These are phyloP conservation scores for Bugula neritina DNA, from an alignment of 2,888 invertebrate genomes.

Conservation along the genomic window DNA sequence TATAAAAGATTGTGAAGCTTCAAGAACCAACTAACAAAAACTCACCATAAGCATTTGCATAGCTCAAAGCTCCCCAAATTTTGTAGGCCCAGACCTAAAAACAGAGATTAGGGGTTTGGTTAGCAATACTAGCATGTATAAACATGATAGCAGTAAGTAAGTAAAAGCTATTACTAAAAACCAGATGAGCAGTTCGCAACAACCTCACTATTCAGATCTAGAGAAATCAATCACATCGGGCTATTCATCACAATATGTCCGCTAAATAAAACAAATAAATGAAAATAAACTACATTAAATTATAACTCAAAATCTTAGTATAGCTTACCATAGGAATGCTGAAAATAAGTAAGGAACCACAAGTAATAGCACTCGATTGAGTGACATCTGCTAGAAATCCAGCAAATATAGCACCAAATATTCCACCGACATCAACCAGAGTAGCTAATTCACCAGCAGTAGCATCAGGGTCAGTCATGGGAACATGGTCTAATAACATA, in stretches of 20 bases:
- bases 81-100: slow-evolving; percentile 73
- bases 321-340: slow-evolving; percentile 77
- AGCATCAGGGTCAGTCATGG: not conserved
- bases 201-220: too few species aligned
- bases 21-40: slow-evolving; percentile 19
- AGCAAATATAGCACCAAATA: slow-evolving; percentile 75
- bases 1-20: too few species aligned
- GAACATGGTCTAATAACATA: not conserved
- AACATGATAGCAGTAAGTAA: too few species aligned
- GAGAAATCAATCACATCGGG: too few species aligned
- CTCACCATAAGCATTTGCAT: slow-evolving; percentile 38
- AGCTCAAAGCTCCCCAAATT: slow-evolving; percentile 61
- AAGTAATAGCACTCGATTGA: slow-evolving; percentile 80
- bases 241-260: too few species aligned
- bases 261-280: too few species aligned
- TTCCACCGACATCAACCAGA: slow-evolving; percentile 69
- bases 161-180: too few species aligned
- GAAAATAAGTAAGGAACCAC: slow-evolving; percentile 70
- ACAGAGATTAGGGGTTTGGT: too few species aligned
- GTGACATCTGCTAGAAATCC: slow-evolving; percentile 77
- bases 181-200: too few species aligned
- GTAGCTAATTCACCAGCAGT: slow-evolving; percentile 53
- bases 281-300: too few species aligned
- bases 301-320: too few species aligned
- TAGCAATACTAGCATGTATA: too few species aligned